Conservation (phyloP, 1,140 invertebrate species). For the Calosoma granatense region DNA sequence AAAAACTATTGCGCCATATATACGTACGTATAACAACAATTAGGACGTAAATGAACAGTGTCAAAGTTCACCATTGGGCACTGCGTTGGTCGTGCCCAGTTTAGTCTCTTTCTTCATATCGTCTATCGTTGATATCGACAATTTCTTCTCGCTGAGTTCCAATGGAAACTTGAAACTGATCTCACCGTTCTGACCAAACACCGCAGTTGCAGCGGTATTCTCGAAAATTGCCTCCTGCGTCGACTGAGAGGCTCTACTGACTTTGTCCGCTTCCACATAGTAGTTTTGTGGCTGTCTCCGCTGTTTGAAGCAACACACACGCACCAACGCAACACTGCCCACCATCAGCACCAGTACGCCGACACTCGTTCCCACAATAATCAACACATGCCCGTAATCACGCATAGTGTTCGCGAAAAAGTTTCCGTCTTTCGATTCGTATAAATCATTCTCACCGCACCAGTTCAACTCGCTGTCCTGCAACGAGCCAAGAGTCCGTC, state of each 20-base stretch:
- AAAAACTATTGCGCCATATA: too few species aligned
- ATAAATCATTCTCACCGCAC: constrained; percentile 20
- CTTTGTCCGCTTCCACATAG: constrained; percentile 16
- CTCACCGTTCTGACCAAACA: constrained; percentile 31
- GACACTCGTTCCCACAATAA: constrained; percentile 24
- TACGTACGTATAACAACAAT: too few species aligned
- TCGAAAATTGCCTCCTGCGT: neutral
- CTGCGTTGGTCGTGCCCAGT: neutral
- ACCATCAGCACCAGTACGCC: constrained; percentile 21
- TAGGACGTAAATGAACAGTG: too few species aligned
- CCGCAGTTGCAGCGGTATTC: constrained; percentile 18
- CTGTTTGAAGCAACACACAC: constrained; percentile 21
- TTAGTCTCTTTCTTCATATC: constrained; percentile 29
- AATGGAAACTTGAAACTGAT: constrained; percentile 35
- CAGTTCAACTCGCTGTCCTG: constrained; percentile 22
- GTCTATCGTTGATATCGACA: constrained; percentile 31
- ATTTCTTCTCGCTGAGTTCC: constrained; percentile 29
- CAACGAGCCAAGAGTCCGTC: constrained; percentile 22
- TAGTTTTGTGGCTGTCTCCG: constrained; percentile 20
- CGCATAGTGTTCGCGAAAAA: constrained; percentile 18
- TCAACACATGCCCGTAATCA: constrained; percentile 26
- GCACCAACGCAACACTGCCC: constrained; percentile 27
- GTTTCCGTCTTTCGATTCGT: constrained; percentile 11
- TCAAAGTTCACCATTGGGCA: neutral
- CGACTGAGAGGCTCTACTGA: neutral